A percentile compares a stretch with the other conserved stretches of the same genome.
Evolutionary conservation across 2,113 vertebrate species (phyloP).

Genomic region (Cyanoliseus patagonus): DNA sequence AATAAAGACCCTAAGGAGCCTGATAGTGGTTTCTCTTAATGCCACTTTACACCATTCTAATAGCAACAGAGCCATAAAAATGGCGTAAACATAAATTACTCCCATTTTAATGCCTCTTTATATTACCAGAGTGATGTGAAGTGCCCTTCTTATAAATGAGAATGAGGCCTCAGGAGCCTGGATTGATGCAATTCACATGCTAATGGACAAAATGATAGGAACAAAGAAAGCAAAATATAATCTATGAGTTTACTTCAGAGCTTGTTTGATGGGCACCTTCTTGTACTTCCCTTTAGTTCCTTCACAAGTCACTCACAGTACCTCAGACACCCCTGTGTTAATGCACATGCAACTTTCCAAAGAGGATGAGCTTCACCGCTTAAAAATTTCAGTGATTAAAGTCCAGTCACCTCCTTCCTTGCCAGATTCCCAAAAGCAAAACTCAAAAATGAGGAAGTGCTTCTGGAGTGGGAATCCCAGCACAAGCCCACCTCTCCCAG

Average conservation of each 20-base stretch:
- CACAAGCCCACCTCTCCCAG: too few species aligned
- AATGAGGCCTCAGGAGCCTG: neutral
- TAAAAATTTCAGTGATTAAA: neutral
- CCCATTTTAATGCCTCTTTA: neutral
- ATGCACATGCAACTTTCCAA: fast-evolving
- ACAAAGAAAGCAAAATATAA: neutral
- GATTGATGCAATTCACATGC: neutral
- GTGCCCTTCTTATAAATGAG: neutral
- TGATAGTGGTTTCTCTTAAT: neutral
- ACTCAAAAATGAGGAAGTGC: fast-evolving
- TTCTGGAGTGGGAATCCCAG: neutral
- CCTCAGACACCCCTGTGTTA: fast-evolving
- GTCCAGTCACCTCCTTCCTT: neutral
- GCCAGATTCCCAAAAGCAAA: neutral
- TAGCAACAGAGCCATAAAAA: constrained; percentile 20
- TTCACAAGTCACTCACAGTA: fast-evolving
- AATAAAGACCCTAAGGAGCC: neutral
- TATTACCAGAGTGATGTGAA: constrained; percentile 1
- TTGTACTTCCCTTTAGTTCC: neutral
- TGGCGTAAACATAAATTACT: constrained; percentile 47
- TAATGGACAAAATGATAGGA: neutral
- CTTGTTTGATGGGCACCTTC: neutral
- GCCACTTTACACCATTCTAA: neutral
- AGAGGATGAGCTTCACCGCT: neutral
- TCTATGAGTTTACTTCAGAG: neutral